Base-by-base conservation (phyloP, 2,113 vertebrate species). In the Phylloscopus trochilus region DNA sequence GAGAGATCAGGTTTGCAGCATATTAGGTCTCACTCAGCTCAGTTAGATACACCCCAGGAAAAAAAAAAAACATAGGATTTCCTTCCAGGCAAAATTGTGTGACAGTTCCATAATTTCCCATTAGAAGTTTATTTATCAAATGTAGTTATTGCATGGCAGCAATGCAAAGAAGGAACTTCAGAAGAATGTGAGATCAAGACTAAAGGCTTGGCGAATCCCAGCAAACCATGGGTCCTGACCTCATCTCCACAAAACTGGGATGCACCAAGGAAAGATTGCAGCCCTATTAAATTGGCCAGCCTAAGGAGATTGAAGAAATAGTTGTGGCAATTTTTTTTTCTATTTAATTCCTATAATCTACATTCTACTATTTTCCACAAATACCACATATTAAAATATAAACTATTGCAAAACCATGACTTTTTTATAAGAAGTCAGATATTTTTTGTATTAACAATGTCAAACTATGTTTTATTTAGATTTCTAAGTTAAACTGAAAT, bases 121-220 rank as follows among this genome's bases (percentile, higher is more conserved):
- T 44, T 51, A 67, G 11, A 59, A 63, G 2, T 3, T 55, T 28
- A 35, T 64, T 73, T 53, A 58, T 27, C 37, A 58, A 82, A 58
- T 9, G 18, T 11, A 35, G 9, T 13, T 68, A 9, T 2, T 49
- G 28, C 0, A 0, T 11, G 12, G 41, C 53, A 94, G 28, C n/a
- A 69, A 22, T 1, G 14, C 26, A 72, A 64, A 69, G 30, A 68
- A 24, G 21, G 12, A 77, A 19, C 51, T 73, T 62, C 37, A 56
- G 58, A 64, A 85, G 44, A 47, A 56, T 24, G 26, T 4, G 74
- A 30, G 31, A 60, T 56, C 30, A 47, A 72, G 41, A 30, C 2
- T 24, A 21, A 91, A 73, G 31, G 49, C 16, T 35, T 72, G 30
- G 47, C 55, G 72, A 78, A 63, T 6, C 33, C 13, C 37, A 94